phyloP scores from a whole-genome alignment of 2,113 vertebrate species.

The Coreoperca whiteheadi region DNA sequence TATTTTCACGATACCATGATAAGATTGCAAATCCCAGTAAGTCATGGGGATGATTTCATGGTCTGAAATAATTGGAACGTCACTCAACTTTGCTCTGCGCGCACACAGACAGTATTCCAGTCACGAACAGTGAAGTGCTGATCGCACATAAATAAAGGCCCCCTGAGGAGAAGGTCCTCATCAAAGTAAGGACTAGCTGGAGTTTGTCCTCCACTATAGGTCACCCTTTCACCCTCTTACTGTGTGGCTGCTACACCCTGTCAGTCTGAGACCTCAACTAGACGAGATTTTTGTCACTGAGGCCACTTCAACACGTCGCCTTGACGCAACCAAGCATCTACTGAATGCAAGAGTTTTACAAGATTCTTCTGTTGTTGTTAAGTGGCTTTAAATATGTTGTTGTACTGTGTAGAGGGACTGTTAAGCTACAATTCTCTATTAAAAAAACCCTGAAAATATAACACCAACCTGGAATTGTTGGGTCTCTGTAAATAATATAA shows the following conservation, averaged over 20 bases:
- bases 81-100: not conserved
- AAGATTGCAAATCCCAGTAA: not conserved
- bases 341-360: not conserved
- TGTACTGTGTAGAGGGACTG: not conserved
- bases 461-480: not conserved
- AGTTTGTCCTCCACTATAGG: slow-evolving; percentile 15
- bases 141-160: slow-evolving; percentile 2
- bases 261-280: slow-evolving; percentile 4
- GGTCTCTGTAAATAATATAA: no score
- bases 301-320: not conserved
- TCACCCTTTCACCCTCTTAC: slow-evolving; percentile 17
- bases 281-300: slow-evolving; percentile 11
- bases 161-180: slow-evolving; percentile 18
- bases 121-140: slow-evolving; percentile 15
- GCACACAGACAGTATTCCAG: not conserved
- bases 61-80: not conserved
- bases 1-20: not conserved
- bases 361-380: not conserved
- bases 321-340: not conserved
- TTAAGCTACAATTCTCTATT: no score
- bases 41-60: not conserved
- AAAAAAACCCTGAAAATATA: not conserved
- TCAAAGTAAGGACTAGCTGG: slow-evolving; percentile 16
- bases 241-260: not conserved
- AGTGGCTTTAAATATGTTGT: not conserved